Conservation (phyloP, 2,888 invertebrate genomes). For the Acleris laterana region DNA sequence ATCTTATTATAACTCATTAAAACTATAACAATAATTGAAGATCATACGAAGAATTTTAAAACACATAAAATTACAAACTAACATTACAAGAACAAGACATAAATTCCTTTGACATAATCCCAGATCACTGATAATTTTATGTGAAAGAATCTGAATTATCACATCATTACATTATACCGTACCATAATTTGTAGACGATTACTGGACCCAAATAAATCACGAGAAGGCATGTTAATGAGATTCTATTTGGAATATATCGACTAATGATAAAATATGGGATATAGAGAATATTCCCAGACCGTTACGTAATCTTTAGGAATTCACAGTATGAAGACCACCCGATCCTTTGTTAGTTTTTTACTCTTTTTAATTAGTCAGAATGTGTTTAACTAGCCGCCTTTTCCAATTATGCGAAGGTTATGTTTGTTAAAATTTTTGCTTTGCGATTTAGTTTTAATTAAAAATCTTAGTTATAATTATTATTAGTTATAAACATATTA, state of each 20-base stretch:
- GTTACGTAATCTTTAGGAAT: conserved; percentile 31
- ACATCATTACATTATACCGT: conserved; percentile 41
- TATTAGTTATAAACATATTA: no score
- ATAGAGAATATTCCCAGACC: conserved; percentile 20
- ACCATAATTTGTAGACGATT: conserved; percentile 45
- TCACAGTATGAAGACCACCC: conserved; percentile 31
- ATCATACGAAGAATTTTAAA: conserved; percentile 2
- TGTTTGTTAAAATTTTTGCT: not conserved
- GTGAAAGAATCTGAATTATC: conserved; percentile 40
- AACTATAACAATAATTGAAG: conserved; percentile 25
- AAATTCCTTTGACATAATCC: conserved; percentile 21
- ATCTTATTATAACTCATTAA: conserved; percentile 33
- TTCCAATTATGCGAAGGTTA: not conserved
- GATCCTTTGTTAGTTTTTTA: conserved; percentile 23
- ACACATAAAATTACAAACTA: not conserved
- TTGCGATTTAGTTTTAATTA: not conserved
- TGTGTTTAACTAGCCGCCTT: not conserved
- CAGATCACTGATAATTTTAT: conserved; percentile 11
- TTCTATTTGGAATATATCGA: conserved; percentile 51
- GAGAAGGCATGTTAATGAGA: conserved; percentile 50
- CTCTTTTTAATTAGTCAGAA: conserved; percentile 30
- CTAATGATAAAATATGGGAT: conserved; percentile 50
- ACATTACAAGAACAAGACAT: conserved; percentile 18
- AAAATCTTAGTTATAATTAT: no score
- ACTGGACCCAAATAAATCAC: conserved; percentile 47